Conservation (phyloP, 2,113 vertebrate species). For the Leptosomus discolor region DNA sequence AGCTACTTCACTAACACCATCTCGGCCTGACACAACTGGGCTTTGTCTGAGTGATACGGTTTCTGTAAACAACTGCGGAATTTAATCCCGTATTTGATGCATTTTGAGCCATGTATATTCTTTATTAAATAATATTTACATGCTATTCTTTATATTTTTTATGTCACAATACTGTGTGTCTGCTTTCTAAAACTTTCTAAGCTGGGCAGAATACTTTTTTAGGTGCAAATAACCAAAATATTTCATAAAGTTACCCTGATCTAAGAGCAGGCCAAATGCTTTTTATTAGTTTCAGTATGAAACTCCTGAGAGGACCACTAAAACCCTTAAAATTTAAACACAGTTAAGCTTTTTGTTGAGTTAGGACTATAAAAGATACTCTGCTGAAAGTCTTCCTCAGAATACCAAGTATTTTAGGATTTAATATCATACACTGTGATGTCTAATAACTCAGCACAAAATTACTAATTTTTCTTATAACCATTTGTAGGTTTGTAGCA, state of each 20-base stretch:
- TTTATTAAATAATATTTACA: not conserved
- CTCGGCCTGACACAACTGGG: not conserved
- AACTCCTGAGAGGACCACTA: not conserved
- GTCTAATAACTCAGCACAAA: not conserved
- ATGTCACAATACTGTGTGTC: not conserved
- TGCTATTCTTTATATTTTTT: not conserved
- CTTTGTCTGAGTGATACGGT: not conserved
- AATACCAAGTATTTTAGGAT: not conserved
- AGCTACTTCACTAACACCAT: not conserved
- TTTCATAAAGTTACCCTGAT: not conserved
- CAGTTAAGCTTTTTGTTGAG: not conserved
- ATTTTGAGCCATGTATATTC: not conserved
- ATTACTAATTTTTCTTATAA: not conserved
- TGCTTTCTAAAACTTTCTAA: not conserved
- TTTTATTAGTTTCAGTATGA: not conserved
- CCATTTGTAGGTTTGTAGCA: not conserved
- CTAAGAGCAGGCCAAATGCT: not conserved
- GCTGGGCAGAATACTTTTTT: not conserved
- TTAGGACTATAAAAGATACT: not conserved
- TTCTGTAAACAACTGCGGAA: not conserved
- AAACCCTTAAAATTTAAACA: not conserved
- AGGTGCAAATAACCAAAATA: not conserved
- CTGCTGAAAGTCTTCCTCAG: not conserved
- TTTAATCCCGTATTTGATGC: not conserved
- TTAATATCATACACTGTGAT: not conserved